Base-by-base conservation (phyloP, 2,888 invertebrate species). In the Holacanthella duospinosa region DNA sequence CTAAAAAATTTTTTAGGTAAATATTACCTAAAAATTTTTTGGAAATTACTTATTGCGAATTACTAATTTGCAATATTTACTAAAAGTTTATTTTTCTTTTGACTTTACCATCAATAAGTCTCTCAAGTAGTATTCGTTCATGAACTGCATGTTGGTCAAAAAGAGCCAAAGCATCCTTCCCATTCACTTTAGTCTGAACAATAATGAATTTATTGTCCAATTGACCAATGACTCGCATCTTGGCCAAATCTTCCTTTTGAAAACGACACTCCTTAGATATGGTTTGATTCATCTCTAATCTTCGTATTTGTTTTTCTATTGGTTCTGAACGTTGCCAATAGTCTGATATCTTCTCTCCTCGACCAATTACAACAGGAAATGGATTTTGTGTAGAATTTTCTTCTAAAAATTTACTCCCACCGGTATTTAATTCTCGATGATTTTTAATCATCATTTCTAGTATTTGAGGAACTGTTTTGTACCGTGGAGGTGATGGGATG, bases 71-170 rank as follows among this genome's bases (percentile, higher is more conserved):
- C n/a, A n/a, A n/a, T n/a, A n/a, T n/a, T n/a, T n/a, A n/a, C 36
- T 36, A 36, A 36, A 36, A 12, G 9, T 36, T 36, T 16, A 36
- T 6, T 36, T 36, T n/a, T n/a, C n/a, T n/a, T 36, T 36, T 36
- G 9, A 43, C 61, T 53, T 73, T 78, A 85, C 86, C 82, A 76
- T 79, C 74, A 65, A 85, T 78, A 64, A 89, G 81, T 63, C 79
- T 77, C 78, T 93, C 92, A 55, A 92, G 80, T 66, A 86, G 80
- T 66, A 92, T 83, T 75, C 93, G 81, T 79, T 93, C 93, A 77
- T 91, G 86, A 29, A 87, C 86, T 53, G 92, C 92, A 78, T 93
- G 93, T 77, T 92, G 93, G 78, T 93, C 93, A 76, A 92, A 86
- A 36, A 88, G 74, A 36, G 87, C 79, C 25, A 89, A 74, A 63